Evolutionary conservation across 2,888 invertebrate genomes (phyloP), one percentile per base, ranked within the genome.

Genomic region (Parnassius orleans): DNA sequence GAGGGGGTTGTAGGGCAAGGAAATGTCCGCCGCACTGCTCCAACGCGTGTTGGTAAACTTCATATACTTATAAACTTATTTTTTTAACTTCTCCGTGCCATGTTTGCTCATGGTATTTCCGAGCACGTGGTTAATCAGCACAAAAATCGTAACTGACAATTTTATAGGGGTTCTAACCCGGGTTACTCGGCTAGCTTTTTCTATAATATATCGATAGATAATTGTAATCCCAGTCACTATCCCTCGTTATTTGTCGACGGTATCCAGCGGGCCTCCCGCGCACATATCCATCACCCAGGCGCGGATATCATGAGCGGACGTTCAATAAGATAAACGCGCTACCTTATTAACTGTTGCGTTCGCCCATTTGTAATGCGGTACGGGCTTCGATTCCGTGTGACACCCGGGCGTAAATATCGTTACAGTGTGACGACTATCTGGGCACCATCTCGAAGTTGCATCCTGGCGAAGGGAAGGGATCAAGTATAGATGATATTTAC

Each of bases 271-370:
- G 72, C 74, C 79, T 75, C 78, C 79, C 79, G 77, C 74, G 77
- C 76, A 68, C 66, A 71, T 72, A 89, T 89, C 89, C 84, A 89
- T 90, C 89, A 89, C 79, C 61, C 60, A 67, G 59, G 61, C 66
- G 65, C 67, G 65, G 63, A 62, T 62, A 68, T 64, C 70, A 61
- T 60, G 63, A 67, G 67, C 70, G 61, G 77, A 81, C 79, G 74
- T 79, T 76, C 79, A 80, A 79, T 81, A 81, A 83, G 84, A 88
- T 88, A 87, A 83, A 86, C 83, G 72, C 66, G 80, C 83, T 81
- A 80, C 84, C 85, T 87, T 86, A 87, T 87, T 89, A 87, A 85
- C 83, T 77, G 69, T 68, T 69, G 63, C 79, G 70, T 76, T 76
- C 78, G 70, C 76, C 78, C 78, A 81, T 82, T 80, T 79, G 76